Conservation (phyloP, 2,888 invertebrate species). For the Scelioninae gen. 1 region DNA sequence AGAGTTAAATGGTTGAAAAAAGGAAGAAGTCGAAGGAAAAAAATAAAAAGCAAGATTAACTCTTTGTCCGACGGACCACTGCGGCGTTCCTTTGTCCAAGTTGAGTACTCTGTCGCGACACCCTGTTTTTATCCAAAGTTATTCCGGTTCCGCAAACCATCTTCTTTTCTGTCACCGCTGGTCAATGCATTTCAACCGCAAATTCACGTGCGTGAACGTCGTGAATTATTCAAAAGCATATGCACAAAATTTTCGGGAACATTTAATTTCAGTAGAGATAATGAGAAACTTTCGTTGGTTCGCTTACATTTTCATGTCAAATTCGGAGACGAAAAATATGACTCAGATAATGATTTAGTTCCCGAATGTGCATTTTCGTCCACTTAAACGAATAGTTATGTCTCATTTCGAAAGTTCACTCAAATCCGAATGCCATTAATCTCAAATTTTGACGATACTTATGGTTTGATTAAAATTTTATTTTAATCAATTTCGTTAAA, state of each 20-base stretch:
- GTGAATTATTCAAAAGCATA: slow-evolving; percentile 29
- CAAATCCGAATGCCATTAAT: not conserved
- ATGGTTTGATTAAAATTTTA: no score
- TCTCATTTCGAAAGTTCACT: not conserved
- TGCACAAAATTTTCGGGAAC: slow-evolving; percentile 12
- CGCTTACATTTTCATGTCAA: slow-evolving; percentile 10
- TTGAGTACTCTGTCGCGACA: slow-evolving; percentile 82
- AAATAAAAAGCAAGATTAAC: slow-evolving; percentile 81
- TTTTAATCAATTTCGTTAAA: no score
- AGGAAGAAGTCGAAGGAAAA: slow-evolving; percentile 40
- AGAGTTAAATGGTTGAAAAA: slow-evolving; percentile 76
- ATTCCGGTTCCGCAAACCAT: slow-evolving; percentile 46
- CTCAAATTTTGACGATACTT: not conserved
- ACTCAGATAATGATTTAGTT: not conserved
- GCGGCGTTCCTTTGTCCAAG: slow-evolving; percentile 81
- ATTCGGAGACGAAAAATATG: not conserved
- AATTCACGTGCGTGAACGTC: slow-evolving; percentile 3
- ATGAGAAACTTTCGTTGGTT: slow-evolving; percentile 8
- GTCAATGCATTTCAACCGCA: slow-evolving; percentile 32
- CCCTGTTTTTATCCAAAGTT: slow-evolving; percentile 80
- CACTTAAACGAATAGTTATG: not conserved
- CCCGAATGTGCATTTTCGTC: not conserved
- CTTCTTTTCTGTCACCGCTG: slow-evolving; percentile 44
- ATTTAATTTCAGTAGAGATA: slow-evolving; percentile 17
- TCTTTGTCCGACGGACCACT: slow-evolving; percentile 81